Evolutionary conservation across 1,140 invertebrate genomes (phyloP).

Genomic region (Stegodyphus mimosarum): DNA sequence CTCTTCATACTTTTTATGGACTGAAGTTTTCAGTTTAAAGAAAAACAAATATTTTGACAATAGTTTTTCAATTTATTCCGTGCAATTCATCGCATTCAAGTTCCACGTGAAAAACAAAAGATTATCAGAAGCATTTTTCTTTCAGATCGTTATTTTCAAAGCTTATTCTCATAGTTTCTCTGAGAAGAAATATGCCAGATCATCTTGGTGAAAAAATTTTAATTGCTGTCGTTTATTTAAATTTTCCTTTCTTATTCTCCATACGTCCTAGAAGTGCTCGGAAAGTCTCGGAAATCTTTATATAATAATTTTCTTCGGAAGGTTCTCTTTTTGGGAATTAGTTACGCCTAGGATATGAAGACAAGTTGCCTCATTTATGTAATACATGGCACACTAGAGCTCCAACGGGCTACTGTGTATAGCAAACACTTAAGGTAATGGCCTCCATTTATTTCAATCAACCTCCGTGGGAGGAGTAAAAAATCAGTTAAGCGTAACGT

Average conservation of each 20-base stretch:
- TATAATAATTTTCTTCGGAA: conserved; percentile 41
- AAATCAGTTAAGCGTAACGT: background rate
- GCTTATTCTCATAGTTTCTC: too few species aligned
- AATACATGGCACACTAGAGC: conserved; percentile 30
- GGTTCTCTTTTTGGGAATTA: conserved; percentile 15
- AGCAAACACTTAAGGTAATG: conserved; percentile 57
- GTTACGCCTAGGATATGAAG: conserved; percentile 51
- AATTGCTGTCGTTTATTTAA: background rate
- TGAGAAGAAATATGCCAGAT: too few species aligned
- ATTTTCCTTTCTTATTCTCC: background rate
- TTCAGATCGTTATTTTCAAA: too few species aligned
- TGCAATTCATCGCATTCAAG: too few species aligned
- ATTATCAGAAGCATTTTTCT: too few species aligned
- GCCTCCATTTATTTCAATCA: conserved; percentile 58
- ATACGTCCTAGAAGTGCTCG: too few species aligned
- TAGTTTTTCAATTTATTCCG: too few species aligned
- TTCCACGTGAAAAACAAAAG: too few species aligned
- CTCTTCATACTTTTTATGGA: too few species aligned
- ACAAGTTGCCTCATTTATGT: conserved; percentile 60
- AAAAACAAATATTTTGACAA: too few species aligned
- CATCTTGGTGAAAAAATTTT: background rate
- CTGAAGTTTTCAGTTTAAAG: too few species aligned
- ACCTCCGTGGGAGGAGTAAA: conserved; percentile 32
- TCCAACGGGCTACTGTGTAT: conserved; percentile 19
- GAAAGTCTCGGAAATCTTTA: background rate